Conservation (phyloP, 2,888 invertebrate genomes). For the Metalampra italica region DNA sequence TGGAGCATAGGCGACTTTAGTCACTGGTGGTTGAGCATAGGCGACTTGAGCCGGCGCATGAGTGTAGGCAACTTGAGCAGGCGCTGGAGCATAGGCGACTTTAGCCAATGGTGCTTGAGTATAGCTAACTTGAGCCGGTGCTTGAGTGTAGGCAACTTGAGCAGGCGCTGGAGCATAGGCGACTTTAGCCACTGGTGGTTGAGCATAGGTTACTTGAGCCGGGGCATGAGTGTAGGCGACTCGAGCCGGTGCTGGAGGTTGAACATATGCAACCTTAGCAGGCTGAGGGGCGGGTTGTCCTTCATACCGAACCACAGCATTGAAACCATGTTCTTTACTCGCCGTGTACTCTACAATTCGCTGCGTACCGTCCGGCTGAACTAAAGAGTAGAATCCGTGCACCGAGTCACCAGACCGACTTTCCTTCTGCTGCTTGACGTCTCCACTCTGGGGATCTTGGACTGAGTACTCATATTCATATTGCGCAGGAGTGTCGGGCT, state of each 20-base stretch:
- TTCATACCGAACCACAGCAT: slow-evolving; percentile 66
- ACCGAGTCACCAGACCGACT: slow-evolving; percentile 60
- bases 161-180: slow-evolving; percentile 1
- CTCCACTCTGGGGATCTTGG: slow-evolving; percentile 62
- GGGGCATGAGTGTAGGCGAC: slow-evolving; percentile 34
- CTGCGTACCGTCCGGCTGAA: slow-evolving; percentile 66
- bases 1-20: slow-evolving; percentile 28
- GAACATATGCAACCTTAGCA: slow-evolving; percentile 23
- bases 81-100: slow-evolving; percentile 13
- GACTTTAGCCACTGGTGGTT: slow-evolving; percentile 1
- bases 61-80: slow-evolving; percentile 17
- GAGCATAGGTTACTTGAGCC: slow-evolving; percentile 26
- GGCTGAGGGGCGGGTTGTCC: slow-evolving; percentile 43
- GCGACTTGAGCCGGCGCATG: slow-evolving; percentile 16
- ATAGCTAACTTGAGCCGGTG: slow-evolving; percentile 28
- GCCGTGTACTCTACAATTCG: slow-evolving; percentile 69
- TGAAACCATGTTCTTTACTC: slow-evolving; percentile 64
- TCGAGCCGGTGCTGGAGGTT: slow-evolving; percentile 25
- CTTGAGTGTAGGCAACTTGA: slow-evolving; percentile 20
- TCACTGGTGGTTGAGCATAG: slow-evolving; percentile 20
- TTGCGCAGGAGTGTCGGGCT: slow-evolving; percentile 55
- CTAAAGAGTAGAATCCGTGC: slow-evolving; percentile 68
- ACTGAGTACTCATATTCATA: slow-evolving; percentile 69
- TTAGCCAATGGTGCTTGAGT: slow-evolving; percentile 29
- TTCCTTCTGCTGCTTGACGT: slow-evolving; percentile 69